Conservation (phyloP, 2,797 vertebrate species). For the Acrossocheilus fasciatus region DNA sequence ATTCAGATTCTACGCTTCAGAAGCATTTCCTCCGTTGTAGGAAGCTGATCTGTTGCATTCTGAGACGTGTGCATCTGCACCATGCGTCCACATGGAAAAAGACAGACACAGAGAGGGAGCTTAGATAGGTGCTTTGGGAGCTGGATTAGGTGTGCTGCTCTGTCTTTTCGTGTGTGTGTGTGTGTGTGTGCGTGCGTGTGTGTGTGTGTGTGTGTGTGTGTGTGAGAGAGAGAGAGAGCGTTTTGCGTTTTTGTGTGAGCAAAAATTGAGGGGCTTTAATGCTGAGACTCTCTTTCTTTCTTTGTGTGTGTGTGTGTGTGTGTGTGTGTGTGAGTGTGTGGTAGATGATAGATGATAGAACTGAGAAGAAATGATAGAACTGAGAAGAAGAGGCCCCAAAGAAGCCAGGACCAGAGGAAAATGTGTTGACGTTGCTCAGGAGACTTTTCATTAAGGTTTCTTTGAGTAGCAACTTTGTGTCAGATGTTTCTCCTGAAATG, state of each 20-base stretch:
- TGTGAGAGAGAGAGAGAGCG: background rate
- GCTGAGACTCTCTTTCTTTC: conserved; percentile 6
- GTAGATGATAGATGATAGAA: background rate
- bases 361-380: conserved; percentile 5
- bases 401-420: background rate
- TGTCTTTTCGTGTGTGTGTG: background rate
- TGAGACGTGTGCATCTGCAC: conserved; percentile 39
- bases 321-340: background rate
- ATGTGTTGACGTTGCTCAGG: background rate
- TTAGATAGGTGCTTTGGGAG: conserved; percentile 37
- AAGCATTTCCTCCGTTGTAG: conserved; percentile 37
- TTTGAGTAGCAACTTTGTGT: background rate
- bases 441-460: background rate
- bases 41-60: conserved; percentile 51
- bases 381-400: conserved; percentile 37
- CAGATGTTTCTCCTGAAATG: background rate
- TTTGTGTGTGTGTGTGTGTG: background rate
- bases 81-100: conserved; percentile 29
- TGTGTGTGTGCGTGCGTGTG: background rate
- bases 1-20: conserved; percentile 51
- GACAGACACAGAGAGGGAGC: conserved; percentile 26
- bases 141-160: conserved; percentile 35
- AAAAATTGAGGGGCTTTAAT: conserved; percentile 15
- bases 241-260: conserved; percentile 10
- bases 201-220: too few species aligned